phyloP scores from a whole-genome alignment of 37 sponge, comb jelly and placozoan genomes.

The Diacarnus erythraeanus region DNA sequence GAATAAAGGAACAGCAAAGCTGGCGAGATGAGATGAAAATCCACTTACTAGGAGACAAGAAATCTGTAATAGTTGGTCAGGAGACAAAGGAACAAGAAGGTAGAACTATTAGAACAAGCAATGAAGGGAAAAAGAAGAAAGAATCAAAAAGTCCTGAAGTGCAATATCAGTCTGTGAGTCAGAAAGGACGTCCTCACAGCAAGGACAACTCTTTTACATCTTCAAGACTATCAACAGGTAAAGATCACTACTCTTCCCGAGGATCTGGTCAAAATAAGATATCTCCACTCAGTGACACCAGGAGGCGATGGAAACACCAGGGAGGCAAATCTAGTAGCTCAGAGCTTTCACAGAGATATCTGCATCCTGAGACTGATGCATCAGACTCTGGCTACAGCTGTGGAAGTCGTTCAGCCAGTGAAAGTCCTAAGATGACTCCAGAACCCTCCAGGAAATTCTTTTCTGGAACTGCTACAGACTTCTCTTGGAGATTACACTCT shows the following conservation, averaged over 20 bases:
- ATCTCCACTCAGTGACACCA: not conserved
- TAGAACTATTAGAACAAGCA: not conserved
- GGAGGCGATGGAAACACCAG: conserved; percentile 1
- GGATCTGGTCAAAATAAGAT: not conserved
- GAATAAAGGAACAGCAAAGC: conserved; percentile 39
- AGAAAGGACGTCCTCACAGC: not conserved
- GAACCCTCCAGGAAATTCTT: conserved; percentile 36
- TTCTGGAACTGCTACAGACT: not conserved
- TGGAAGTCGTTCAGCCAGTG: conserved; percentile 15
- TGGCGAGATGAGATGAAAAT: conserved; percentile 67
- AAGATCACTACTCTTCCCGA: not conserved
- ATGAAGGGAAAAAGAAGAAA: conserved; percentile 1
- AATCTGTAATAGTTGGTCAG: not conserved
- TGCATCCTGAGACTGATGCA: conserved; percentile 27
- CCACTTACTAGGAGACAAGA: conserved; percentile 22
- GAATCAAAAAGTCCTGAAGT: not conserved
- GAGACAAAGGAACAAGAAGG: not conserved
- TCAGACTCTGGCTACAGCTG: conserved; percentile 66
- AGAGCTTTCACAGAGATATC: not conserved
- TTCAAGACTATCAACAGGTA: not conserved
- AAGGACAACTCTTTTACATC: not conserved
- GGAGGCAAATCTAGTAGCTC: conserved; percentile 6
- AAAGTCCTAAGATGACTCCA: conserved; percentile 61
- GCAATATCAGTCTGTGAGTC: not conserved
- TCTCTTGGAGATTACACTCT: conserved; percentile 8